A percentile compares a stretch with the other conserved stretches of the same genome.
phyloP scores from a whole-genome alignment of 2,113 vertebrate species.

The Ceuthmochares aereus region DNA sequence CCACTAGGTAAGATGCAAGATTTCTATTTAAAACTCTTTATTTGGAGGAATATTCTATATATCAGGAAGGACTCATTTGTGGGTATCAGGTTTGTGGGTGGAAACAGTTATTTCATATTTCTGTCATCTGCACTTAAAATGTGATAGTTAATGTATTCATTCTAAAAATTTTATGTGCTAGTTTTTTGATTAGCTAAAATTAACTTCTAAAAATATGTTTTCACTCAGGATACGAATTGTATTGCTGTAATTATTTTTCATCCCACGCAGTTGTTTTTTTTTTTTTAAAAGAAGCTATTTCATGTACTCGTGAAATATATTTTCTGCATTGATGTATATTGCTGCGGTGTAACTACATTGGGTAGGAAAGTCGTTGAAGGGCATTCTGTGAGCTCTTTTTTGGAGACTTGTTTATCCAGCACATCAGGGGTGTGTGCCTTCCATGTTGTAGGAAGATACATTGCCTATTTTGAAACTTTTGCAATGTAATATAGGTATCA shows the following conservation, averaged over 20 bases:
- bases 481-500: neutral
- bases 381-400: neutral
- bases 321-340: neutral
- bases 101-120: neutral
- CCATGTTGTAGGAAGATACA: neutral
- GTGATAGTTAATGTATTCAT: neutral
- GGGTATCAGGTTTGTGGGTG: neutral
- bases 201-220: neutral
- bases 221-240: neutral
- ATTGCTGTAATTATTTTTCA: neutral
- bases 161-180: neutral
- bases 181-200: neutral
- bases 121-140: neutral
- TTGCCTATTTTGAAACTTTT: neutral
- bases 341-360: neutral
- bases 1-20: conserved; percentile 32
- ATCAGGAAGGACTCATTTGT: neutral
- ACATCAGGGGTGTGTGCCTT: neutral
- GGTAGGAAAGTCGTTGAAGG: neutral
- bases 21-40: neutral
- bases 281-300: neutral
- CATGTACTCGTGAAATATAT: neutral
- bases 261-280: neutral
- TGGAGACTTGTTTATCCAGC: neutral
- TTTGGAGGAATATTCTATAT: neutral